phyloP scores from a whole-genome alignment of 1,140 invertebrate species.

The Microplitis mediator region DNA sequence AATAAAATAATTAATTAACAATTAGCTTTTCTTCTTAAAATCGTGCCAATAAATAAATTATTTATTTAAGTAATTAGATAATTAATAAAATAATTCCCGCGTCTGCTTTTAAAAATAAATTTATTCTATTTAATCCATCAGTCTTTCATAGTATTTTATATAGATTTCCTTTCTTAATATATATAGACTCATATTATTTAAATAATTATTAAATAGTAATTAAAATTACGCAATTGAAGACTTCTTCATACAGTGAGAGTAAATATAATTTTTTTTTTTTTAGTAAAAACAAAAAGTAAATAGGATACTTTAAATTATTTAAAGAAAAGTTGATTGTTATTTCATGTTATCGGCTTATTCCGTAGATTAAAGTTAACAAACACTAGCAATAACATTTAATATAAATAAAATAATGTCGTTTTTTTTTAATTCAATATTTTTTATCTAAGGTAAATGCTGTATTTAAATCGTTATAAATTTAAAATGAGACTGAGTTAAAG shows the following conservation, averaged over 20 bases:
- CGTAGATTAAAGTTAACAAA: not conserved
- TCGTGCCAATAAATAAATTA: too few relatives aligned
- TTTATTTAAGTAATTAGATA: too few relatives aligned
- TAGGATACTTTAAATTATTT: not conserved
- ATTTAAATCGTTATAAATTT: not conserved
- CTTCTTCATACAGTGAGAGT: not conserved
- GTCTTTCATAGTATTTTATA: too few relatives aligned
- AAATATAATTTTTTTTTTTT: not conserved
- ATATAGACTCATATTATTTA: too few relatives aligned
- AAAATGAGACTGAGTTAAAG: not conserved
- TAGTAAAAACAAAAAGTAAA: not conserved
- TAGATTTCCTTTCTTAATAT: too few relatives aligned
- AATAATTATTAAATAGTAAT: not conserved
- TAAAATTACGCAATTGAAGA: not conserved
- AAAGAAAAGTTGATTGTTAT: not conserved
- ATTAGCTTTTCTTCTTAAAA: too few relatives aligned
- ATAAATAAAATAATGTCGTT: not conserved
- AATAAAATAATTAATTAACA: too few relatives aligned
- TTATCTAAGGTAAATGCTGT: not conserved
- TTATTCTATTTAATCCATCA: too few relatives aligned
- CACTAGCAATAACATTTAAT: not conserved
- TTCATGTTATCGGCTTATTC: not conserved
- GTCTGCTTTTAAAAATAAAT: too few relatives aligned
- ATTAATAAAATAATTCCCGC: too few relatives aligned
- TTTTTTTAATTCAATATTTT: not conserved